Conservation (phyloP, 2,113 vertebrate genomes). For the Anhinga anhinga region DNA sequence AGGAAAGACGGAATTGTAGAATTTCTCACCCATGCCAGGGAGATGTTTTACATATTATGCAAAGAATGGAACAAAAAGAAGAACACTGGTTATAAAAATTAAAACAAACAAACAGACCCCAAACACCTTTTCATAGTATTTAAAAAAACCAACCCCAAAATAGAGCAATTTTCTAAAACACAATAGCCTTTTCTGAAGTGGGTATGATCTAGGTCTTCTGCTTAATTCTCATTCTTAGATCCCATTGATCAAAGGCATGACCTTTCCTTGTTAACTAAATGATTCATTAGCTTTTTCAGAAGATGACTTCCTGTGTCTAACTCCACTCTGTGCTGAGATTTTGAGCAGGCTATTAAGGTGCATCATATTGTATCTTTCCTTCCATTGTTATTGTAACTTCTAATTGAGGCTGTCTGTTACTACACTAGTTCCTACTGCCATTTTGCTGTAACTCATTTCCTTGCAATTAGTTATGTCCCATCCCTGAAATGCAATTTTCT, state of each 20-base stretch:
- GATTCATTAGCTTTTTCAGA: constrained; percentile 20
- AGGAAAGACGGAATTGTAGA: not conserved
- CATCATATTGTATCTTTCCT: not conserved
- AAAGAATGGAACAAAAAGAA: not conserved
- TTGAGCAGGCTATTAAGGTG: not conserved
- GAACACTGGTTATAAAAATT: not conserved
- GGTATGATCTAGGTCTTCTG: not conserved
- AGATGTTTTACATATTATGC: not conserved
- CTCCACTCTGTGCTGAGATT: not conserved
- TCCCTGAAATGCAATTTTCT: constrained; percentile 57
- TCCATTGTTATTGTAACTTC: constrained; percentile 33
- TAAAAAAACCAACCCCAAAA: not conserved
- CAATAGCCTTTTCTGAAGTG: not conserved
- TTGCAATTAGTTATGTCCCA: constrained; percentile 23
- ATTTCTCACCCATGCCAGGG: not conserved
- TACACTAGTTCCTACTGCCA: not conserved
- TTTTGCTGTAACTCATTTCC: constrained; percentile 45
- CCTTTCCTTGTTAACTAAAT: not conserved
- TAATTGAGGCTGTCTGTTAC: constrained; percentile 55
- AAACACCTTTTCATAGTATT: not conserved
- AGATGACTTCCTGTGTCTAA: not conserved
- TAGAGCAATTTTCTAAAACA: not conserved
- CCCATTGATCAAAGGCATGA: not conserved
- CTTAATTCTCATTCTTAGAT: not conserved
- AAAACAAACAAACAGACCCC: not conserved